phyloP scores from a whole-genome alignment of 2,797 vertebrate genomes.

The Sebastes paucispinis region DNA sequence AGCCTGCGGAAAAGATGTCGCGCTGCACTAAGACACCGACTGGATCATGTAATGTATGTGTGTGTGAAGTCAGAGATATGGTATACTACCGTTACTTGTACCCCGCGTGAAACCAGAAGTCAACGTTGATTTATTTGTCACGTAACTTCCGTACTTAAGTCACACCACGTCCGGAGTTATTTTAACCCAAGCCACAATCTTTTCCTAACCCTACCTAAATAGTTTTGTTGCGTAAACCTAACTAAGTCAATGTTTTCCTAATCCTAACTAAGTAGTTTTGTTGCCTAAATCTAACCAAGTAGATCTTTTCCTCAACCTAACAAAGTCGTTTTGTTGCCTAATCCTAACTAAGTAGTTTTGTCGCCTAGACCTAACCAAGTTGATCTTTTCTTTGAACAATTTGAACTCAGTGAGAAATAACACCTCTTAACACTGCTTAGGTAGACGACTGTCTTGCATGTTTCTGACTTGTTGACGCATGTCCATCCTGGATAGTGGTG shows the following conservation, averaged over 20 bases:
- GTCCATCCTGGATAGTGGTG: not conserved
- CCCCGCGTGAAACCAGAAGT: too few species aligned
- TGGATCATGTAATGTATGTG: not conserved
- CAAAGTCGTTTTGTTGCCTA: too few species aligned
- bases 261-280: too few species aligned
- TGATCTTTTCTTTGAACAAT: not conserved
- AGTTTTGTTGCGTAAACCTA: too few species aligned
- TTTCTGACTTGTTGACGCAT: not conserved
- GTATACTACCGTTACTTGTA: not conserved
- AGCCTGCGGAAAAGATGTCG: slow-evolving; percentile 1
- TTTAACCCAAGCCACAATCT: not conserved
- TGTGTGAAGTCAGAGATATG: not conserved
- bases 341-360: too few species aligned
- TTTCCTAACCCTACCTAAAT: not conserved
- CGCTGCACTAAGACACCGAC: not conserved
- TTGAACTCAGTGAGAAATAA: not conserved
- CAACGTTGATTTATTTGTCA: too few species aligned
- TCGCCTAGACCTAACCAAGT: too few species aligned
- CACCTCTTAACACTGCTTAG: not conserved
- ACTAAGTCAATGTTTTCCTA: too few species aligned
- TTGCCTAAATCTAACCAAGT: too few species aligned
- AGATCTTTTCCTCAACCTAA: too few species aligned
- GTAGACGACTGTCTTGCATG: not conserved
- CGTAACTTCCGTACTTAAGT: too few species aligned
- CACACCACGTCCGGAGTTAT: too few species aligned